Conservation (phyloP, 2,888 invertebrate genomes). For the Cephus spinipes region DNA sequence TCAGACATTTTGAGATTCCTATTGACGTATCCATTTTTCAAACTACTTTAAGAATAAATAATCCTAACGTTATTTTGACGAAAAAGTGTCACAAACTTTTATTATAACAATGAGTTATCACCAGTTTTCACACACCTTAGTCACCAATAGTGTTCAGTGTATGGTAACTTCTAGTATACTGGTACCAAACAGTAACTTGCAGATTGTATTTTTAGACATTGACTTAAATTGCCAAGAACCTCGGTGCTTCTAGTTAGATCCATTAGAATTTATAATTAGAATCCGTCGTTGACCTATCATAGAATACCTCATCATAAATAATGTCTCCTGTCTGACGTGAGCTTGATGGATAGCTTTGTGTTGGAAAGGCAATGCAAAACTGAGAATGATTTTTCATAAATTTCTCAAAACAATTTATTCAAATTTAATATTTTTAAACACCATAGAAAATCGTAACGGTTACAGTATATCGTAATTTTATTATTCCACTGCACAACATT, state of each 20-base stretch:
- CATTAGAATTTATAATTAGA: background rate
- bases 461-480: background rate
- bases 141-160: background rate
- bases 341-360: background rate
- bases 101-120: background rate
- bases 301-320: background rate
- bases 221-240: constrained; percentile 17
- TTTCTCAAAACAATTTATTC: background rate
- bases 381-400: background rate
- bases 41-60: background rate
- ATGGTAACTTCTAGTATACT: background rate
- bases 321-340: background rate
- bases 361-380: background rate
- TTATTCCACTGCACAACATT: background rate
- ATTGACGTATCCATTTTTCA: background rate
- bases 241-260: constrained; percentile 9
- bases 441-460: background rate
- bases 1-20: background rate
- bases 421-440: background rate
- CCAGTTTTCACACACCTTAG: background rate
- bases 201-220: constrained; percentile 37
- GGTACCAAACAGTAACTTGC: background rate
- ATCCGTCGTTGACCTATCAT: background rate
- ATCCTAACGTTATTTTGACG: background rate
- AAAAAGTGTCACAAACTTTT: background rate